A percentile compares a stretch with the other conserved stretches of the same genome.
Evolutionary conservation across 2,113 vertebrate species (phyloP).

Genomic region (Cochlearius cochlearius): DNA sequence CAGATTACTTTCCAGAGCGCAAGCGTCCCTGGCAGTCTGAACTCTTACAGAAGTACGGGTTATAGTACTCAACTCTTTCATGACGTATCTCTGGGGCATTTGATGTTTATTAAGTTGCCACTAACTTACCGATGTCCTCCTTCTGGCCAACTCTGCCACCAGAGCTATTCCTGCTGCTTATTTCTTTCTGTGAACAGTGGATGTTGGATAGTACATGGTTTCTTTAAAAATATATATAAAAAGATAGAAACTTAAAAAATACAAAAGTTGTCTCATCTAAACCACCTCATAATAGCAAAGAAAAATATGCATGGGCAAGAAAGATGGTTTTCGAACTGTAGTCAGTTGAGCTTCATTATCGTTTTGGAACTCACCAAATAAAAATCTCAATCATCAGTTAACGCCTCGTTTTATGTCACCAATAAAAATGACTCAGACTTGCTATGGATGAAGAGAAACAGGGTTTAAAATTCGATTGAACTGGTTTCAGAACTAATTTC

Average conservation of each 20-base stretch:
- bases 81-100: not conserved
- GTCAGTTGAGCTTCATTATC: slow-evolving; percentile 47
- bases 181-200: slow-evolving; percentile 71
- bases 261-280: slow-evolving; percentile 38
- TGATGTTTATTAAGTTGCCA: slow-evolving; percentile 61
- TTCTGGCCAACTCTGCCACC: slow-evolving; percentile 33
- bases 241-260: slow-evolving; percentile 20
- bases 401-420: slow-evolving; percentile 32
- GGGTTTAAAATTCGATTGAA: slow-evolving; percentile 48
- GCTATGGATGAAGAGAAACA: slow-evolving; percentile 54
- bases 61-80: slow-evolving; percentile 70
- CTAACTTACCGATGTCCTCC: slow-evolving; percentile 52
- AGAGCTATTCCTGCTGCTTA: slow-evolving; percentile 71
- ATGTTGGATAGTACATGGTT: slow-evolving; percentile 67
- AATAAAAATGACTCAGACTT: slow-evolving; percentile 47
- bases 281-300: slow-evolving; percentile 54
- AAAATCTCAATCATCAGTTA: slow-evolving; percentile 35
- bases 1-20: slow-evolving; percentile 85
- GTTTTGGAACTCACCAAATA: slow-evolving; percentile 45
- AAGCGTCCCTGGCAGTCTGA: slow-evolving; percentile 90
- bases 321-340: slow-evolving; percentile 50
- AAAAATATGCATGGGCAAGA: slow-evolving; percentile 73
- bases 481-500: slow-evolving; percentile 51
- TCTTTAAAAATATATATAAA: slow-evolving; percentile 53
- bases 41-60: slow-evolving; percentile 87